Evolutionary conservation across 1,140 invertebrate species (phyloP).

Genomic region (Meloidogyne chitwoodi): DNA sequence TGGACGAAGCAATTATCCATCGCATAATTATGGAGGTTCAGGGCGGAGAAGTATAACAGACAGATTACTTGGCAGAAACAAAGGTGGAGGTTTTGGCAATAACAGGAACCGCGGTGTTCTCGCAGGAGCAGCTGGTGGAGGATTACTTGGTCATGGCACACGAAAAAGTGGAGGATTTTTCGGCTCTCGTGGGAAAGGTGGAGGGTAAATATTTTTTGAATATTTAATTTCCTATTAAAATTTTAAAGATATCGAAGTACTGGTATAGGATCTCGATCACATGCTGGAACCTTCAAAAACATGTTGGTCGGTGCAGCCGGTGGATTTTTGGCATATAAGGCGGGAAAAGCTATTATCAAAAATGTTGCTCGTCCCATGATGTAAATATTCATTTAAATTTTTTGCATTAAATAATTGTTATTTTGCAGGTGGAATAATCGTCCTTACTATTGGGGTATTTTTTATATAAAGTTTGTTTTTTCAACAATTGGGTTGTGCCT

Average conservation of each 20-base stretch:
- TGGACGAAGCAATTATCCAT: constrained; percentile 1
- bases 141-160: background rate
- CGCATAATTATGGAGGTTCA: constrained; percentile 10
- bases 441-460: constrained; percentile 54
- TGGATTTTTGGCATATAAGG: constrained; percentile 54
- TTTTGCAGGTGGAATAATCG: constrained; percentile 48
- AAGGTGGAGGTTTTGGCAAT: background rate
- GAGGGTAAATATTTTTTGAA: background rate
- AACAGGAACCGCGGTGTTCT: background rate
- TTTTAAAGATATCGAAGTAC: constrained; percentile 11
- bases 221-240: background rate
- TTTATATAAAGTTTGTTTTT: too few relatives aligned
- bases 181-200: background rate
- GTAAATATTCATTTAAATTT: constrained; percentile 25
- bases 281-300: constrained; percentile 54
- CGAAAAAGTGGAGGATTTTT: background rate
- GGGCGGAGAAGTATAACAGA: background rate
- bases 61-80: background rate
- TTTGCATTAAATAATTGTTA: background rate
- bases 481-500: too few relatives aligned
- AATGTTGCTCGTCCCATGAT: constrained; percentile 50
- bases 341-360: constrained; percentile 50
- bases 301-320: constrained; percentile 53
- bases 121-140: background rate
- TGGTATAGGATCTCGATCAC: constrained; percentile 47